These are phyloP conservation scores for Rousettus leschenaultii DNA, from an alignment of 2,113 vertebrate species.

Conservation along the genomic window DNA sequence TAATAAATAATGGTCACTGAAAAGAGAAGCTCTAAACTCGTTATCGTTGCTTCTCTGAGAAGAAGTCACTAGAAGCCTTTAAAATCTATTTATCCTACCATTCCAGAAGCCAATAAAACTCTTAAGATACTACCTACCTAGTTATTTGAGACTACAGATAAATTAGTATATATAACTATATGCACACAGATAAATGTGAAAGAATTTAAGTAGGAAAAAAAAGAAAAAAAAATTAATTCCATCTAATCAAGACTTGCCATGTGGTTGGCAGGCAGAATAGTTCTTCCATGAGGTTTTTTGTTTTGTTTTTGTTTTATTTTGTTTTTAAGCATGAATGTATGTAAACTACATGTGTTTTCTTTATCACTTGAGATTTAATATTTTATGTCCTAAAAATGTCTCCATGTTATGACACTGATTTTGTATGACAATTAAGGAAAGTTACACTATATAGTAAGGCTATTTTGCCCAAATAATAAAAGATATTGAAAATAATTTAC, in stretches of 20 bases:
- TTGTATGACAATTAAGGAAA: slow-evolving; percentile 1
- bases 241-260: neutral
- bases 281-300: neutral
- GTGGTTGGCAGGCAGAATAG: slow-evolving; percentile 16
- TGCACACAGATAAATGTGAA: neutral
- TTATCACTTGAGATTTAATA: slow-evolving; percentile 28
- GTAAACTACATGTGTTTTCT: slow-evolving; percentile 10
- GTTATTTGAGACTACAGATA: neutral
- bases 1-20: neutral
- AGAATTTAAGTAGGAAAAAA: neutral
- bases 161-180: neutral
- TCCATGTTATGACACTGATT: neutral
- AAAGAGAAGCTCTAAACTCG: neutral
- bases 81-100: neutral
- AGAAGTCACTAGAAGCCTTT: neutral
- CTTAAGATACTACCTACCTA: neutral
- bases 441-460: neutral
- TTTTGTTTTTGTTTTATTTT: too few relatives aligned
- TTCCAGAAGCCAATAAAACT: neutral
- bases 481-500: neutral
- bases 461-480: neutral
- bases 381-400: neutral
- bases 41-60: neutral
- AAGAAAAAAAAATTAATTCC: neutral
- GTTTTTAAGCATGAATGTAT: neutral